Conservation (phyloP, 2,888 invertebrate genomes). For the Drosophila longiperda region DNA sequence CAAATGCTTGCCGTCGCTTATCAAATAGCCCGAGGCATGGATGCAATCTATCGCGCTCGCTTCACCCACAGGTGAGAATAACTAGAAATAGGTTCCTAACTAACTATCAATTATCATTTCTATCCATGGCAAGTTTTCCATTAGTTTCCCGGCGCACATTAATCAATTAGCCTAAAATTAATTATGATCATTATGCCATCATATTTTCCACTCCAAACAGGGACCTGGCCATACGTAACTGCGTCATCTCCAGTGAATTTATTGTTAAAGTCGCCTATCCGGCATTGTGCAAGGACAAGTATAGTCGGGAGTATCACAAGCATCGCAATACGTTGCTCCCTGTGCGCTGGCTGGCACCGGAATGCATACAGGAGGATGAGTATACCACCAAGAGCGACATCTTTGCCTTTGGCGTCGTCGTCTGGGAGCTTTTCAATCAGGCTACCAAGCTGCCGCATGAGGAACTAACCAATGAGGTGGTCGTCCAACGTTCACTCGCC, state of each 20-base stretch:
- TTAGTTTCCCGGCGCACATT: neutral
- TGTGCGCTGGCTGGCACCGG: conserved; percentile 95
- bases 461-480: conserved; percentile 83
- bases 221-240: conserved; percentile 96
- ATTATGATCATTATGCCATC: conserved; percentile 40
- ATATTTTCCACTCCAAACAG: conserved; percentile 78
- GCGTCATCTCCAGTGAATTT: conserved; percentile 93
- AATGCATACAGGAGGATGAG: conserved; percentile 95
- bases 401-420: conserved; percentile 94
- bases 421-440: conserved; percentile 95
- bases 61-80: conserved; percentile 90
- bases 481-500: conserved; percentile 81
- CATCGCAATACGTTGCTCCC: conserved; percentile 94
- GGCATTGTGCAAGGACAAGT: conserved; percentile 92
- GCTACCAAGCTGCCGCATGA: conserved; percentile 91
- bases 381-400: conserved; percentile 97
- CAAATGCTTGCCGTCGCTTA: conserved; percentile 89
- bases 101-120: neutral
- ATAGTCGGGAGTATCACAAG: conserved; percentile 95
- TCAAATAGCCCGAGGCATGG: conserved; percentile 93
- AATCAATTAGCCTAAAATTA: conserved; percentile 9
- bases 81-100: neutral
- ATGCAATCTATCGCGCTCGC: conserved; percentile 90
- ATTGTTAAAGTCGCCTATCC: conserved; percentile 92
- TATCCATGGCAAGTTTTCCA: neutral